A percentile compares a stretch with the other conserved stretches of the same genome.
phyloP scores from a whole-genome alignment of 2,888 invertebrate genomes.

The Volucella inflata region DNA sequence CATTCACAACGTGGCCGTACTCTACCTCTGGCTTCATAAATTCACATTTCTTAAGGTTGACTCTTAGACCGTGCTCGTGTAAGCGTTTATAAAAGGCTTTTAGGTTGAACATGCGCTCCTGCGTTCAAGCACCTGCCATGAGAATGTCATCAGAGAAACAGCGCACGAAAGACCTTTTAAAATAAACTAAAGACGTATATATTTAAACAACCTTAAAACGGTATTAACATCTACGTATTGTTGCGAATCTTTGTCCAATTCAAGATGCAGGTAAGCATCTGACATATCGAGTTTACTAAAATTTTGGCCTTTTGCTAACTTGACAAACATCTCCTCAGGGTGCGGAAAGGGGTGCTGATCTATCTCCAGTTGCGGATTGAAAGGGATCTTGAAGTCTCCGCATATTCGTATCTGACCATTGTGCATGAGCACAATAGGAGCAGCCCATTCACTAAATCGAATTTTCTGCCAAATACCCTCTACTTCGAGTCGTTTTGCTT shows the following conservation, averaged over 20 bases:
- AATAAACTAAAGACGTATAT: conserved; percentile 54
- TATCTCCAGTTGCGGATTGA: conserved; percentile 77
- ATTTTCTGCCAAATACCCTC: no score
- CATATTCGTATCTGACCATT: conserved; percentile 76
- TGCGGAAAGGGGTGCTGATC: conserved; percentile 77
- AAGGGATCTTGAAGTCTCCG: conserved; percentile 75
- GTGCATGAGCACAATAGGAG: conserved; percentile 79
- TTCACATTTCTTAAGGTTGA: no score
- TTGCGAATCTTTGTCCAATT: conserved; percentile 34
- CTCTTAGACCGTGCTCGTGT: no score
- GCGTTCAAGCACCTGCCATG: conserved; percentile 28
- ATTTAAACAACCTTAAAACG: no score
- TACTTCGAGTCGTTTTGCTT: no score
- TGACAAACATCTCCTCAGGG: conserved; percentile 75
- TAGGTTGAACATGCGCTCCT: no score
- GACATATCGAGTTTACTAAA: conserved; percentile 49
- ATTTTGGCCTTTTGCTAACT: conserved; percentile 45
- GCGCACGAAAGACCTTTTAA: conserved; percentile 29
- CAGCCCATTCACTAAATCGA: conserved; percentile 79
- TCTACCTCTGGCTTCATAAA: no score
- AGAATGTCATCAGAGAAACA: conserved; percentile 55
- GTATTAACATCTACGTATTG: conserved; percentile 44
- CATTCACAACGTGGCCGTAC: no score
- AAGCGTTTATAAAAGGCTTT: no score
- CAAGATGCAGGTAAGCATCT: conserved; percentile 42